Percentiles rank a stretch among this genome's conserved stretches.
These are phyloP conservation scores for Cheilosia variabilis DNA, from an alignment of 2,888 invertebrate genomes.

Conservation along the genomic window DNA sequence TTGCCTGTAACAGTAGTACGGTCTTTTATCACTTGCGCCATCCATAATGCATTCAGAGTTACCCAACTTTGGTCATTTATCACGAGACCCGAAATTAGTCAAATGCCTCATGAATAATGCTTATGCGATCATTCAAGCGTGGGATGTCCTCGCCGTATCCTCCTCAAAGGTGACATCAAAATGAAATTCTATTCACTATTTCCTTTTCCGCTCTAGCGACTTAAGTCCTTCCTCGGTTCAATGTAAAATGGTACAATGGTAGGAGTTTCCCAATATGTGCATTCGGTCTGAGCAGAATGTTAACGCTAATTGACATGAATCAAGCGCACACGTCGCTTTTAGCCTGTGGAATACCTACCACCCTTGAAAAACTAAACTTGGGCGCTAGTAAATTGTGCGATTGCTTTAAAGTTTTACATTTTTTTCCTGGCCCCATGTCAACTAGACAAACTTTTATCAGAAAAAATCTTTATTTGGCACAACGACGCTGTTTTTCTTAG, in stretches of 20 bases:
- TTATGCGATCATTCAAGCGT: slow-evolving; percentile 49
- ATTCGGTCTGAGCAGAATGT: background rate
- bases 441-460: no score
- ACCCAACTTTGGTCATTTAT: slow-evolving; percentile 56
- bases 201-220: background rate
- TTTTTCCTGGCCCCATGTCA: no score
- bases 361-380: background rate
- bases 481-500: no score
- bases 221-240: background rate
- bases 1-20: slow-evolving; percentile 40
- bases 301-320: background rate
- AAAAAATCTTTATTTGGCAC: no score
- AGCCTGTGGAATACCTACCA: no score
- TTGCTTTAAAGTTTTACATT: background rate
- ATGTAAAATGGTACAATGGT: no score
- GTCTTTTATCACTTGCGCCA: slow-evolving; percentile 31
- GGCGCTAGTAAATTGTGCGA: background rate
- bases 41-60: slow-evolving; percentile 19
- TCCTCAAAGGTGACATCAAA: slow-evolving; percentile 17
- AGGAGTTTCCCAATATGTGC: background rate
- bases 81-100: slow-evolving; percentile 62
- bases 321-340: background rate
- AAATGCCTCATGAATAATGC: slow-evolving; percentile 65
- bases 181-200: background rate
- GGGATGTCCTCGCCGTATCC: slow-evolving; percentile 13